Conservation (phyloP, 2,113 vertebrate genomes). For the Syrrhaptes paradoxus region DNA sequence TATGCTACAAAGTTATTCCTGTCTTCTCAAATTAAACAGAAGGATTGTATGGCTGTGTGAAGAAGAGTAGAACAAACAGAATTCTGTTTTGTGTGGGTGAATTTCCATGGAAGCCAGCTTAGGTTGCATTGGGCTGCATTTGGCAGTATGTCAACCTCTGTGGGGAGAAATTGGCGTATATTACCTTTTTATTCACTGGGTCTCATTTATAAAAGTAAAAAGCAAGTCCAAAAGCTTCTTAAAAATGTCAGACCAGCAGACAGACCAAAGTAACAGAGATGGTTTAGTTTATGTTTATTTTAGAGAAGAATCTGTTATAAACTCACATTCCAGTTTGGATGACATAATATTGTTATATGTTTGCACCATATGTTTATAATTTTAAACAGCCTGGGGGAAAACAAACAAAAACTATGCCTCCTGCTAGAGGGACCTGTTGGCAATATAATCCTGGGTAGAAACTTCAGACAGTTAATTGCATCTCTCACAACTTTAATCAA, state of each 20-base stretch:
- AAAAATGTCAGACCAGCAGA: background rate
- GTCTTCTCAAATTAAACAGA: constrained; percentile 35
- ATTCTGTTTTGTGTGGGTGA: constrained; percentile 20
- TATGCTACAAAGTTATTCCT: background rate
- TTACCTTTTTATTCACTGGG: background rate
- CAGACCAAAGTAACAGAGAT: background rate
- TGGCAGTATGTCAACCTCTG: background rate
- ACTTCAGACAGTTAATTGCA: constrained; percentile 15
- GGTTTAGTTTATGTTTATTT: constrained; percentile 12
- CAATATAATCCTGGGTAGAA: background rate
- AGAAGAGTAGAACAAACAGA: constrained; percentile 9
- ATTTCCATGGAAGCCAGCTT: constrained; percentile 18
- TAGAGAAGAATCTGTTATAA: background rate
- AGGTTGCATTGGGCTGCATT: background rate
- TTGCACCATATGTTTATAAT: constrained; percentile 49
- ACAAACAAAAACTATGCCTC: constrained; percentile 35
- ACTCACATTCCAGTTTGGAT: constrained; percentile 28
- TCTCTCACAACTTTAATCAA: background rate
- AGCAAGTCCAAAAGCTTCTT: background rate
- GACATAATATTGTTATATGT: constrained; percentile 37
- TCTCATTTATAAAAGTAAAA: constrained; percentile 3
- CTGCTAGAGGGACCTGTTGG: constrained; percentile 5
- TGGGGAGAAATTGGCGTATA: background rate
- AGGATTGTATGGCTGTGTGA: background rate
- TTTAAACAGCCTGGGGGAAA: constrained; percentile 37